Conservation (phyloP, 2,113 vertebrate species). For the Ameiurus melas region DNA sequence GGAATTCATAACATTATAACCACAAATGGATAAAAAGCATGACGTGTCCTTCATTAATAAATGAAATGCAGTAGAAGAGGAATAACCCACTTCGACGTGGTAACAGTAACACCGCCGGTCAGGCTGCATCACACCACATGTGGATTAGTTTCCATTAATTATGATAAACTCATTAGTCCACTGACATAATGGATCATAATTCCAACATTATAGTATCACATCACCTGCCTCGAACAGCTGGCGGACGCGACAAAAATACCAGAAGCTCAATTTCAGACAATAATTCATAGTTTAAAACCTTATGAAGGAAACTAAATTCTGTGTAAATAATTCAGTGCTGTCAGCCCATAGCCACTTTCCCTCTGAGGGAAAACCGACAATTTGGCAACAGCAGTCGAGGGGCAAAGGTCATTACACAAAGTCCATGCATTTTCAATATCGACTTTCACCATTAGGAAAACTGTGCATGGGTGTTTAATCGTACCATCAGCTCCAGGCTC, state of each 20-base stretch:
- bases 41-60: neutral
- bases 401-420: neutral
- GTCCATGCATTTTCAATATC: neutral
- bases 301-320: neutral
- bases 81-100: neutral
- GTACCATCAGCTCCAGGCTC: conserved; percentile 74
- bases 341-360: neutral
- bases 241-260: neutral
- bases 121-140: neutral
- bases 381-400: neutral
- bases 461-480: neutral
- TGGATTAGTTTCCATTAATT: neutral
- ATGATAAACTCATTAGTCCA: neutral
- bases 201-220: neutral
- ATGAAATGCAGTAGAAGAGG: neutral
- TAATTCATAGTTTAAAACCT: neutral
- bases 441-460: neutral
- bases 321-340: neutral
- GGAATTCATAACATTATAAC: neutral
- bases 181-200: neutral
- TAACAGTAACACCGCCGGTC: neutral
- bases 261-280: neutral
- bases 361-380: neutral
- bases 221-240: neutral
- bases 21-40: neutral